A percentile compares a stretch with the other conserved stretches of the same genome.
phyloP scores from a whole-genome alignment of 2,113 vertebrate genomes.

The Jacana jacana region DNA sequence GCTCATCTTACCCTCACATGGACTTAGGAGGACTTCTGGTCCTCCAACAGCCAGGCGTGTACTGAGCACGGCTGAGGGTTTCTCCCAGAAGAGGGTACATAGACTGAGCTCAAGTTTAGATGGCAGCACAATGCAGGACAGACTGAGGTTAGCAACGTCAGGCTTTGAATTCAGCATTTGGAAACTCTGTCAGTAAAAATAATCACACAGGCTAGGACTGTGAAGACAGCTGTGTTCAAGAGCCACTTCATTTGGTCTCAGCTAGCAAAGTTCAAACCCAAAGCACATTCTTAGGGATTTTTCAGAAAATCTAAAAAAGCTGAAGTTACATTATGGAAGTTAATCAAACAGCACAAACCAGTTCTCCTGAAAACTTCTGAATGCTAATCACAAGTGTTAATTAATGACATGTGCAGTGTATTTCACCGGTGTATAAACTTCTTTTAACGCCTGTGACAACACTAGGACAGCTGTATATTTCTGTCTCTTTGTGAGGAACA shows the following conservation, averaged over 20 bases:
- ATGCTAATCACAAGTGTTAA: background rate
- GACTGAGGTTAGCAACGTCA: background rate
- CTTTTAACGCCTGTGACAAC: background rate
- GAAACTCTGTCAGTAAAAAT: background rate
- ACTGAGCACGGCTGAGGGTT: background rate
- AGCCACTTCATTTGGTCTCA: background rate
- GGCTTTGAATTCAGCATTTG: background rate
- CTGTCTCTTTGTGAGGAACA: background rate
- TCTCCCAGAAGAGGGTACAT: background rate
- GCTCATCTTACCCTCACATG: background rate
- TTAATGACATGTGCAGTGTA: background rate
- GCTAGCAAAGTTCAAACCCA: background rate
- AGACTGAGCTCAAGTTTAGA: background rate
- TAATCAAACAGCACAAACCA: background rate
- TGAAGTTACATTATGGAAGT: background rate
- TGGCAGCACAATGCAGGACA: background rate
- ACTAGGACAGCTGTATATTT: background rate
- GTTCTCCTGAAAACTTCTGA: background rate
- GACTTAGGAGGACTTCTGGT: fast-evolving
- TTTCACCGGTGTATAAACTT: background rate
- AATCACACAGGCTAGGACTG: background rate
- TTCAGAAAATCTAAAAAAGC: background rate
- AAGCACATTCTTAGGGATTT: background rate
- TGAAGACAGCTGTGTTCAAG: background rate
- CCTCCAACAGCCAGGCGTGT: background rate